phyloP scores from a whole-genome alignment of 2,113 vertebrate genomes.

The Neolamprologus variostigma region DNA sequence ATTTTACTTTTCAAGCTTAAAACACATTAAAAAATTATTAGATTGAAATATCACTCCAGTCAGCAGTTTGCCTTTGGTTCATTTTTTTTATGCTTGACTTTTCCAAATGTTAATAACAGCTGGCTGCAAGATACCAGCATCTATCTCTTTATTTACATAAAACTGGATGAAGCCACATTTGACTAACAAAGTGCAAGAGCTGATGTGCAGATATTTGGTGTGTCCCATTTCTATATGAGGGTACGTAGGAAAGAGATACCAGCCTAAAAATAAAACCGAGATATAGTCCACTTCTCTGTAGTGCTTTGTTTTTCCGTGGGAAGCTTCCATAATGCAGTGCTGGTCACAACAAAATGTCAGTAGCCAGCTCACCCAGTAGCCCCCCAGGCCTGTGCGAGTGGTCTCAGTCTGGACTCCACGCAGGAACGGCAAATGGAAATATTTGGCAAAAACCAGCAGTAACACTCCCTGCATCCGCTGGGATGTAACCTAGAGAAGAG shows the following conservation, averaged over 20 bases:
- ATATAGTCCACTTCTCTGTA: not conserved
- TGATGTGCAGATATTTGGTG: not conserved
- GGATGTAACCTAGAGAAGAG: conserved; percentile 79
- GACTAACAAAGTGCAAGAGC: not conserved
- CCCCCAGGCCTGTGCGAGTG: conserved; percentile 84
- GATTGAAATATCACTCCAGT: not conserved
- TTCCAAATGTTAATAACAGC: not conserved
- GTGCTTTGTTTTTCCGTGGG: not conserved
- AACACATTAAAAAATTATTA: not conserved
- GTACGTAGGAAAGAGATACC: not conserved
- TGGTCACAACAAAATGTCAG: not conserved
- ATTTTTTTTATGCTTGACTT: not conserved
- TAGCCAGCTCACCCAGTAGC: conserved; percentile 77
- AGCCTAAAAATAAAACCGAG: not conserved
- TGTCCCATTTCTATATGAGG: not conserved
- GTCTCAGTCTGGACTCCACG: conserved; percentile 87
- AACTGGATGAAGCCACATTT: not conserved
- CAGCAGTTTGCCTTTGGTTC: not conserved
- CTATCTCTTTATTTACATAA: not conserved
- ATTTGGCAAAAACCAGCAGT: conserved; percentile 89
- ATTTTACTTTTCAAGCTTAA: not conserved
- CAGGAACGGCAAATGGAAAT: conserved; percentile 87
- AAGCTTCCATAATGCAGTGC: not conserved
- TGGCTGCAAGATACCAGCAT: not conserved
- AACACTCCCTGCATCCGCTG: conserved; percentile 94